These are phyloP conservation scores for Seira musarum DNA, from an alignment of 2,888 invertebrate genomes.

Conservation along the genomic window DNA sequence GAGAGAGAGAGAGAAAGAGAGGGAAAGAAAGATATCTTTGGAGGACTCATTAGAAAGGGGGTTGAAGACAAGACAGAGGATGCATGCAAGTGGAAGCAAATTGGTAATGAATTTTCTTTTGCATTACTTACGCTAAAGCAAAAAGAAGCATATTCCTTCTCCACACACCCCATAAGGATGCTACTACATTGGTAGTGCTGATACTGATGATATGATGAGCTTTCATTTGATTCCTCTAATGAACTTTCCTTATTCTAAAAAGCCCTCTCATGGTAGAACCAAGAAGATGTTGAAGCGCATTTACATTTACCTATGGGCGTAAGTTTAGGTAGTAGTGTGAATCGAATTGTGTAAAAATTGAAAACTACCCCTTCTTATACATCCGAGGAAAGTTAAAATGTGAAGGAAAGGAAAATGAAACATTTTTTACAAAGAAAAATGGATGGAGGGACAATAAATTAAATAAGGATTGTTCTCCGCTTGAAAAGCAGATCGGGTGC, in stretches of 20 bases:
- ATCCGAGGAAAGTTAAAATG: neutral
- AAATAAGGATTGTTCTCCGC: constrained; percentile 54
- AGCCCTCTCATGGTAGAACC: too few species aligned
- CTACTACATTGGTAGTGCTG: neutral
- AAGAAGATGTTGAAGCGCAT: too few species aligned
- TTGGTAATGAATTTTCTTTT: constrained; percentile 59
- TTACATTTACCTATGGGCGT: too few species aligned
- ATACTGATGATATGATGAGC: constrained; percentile 2
- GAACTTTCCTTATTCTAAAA: too few species aligned
- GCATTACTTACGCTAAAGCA: constrained; percentile 45
- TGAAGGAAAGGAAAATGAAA: constrained; percentile 11
- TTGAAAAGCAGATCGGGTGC: too few species aligned
- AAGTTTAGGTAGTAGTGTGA: too few species aligned
- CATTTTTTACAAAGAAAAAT: too few species aligned
- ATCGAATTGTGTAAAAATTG: too few species aligned
- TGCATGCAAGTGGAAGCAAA: constrained; percentile 43
- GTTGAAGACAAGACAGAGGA: constrained; percentile 41
- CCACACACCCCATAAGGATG: constrained; percentile 39
- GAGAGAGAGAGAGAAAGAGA: neutral
- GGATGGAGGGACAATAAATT: constrained; percentile 62
- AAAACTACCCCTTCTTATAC: too few species aligned
- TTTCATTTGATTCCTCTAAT: constrained; percentile 39
- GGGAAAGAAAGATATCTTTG: constrained; percentile 4
- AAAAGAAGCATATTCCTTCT: constrained; percentile 52
- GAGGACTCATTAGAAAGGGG: constrained; percentile 4